phyloP scores from a whole-genome alignment of 2,888 invertebrate species.

The Crossocerus cetratus region DNA sequence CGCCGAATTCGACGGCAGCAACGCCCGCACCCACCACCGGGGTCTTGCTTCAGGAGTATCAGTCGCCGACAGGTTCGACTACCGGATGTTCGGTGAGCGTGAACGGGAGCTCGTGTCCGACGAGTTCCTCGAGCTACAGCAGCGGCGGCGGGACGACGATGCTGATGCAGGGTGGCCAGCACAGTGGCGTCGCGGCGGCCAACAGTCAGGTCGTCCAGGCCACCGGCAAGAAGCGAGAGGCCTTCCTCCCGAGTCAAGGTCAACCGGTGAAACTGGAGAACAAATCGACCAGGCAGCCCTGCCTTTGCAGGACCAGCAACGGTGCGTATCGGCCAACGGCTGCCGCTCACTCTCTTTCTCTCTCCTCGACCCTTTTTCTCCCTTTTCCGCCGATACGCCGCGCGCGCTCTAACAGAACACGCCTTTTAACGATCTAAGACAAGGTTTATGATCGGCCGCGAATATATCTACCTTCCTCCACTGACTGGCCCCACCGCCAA shows the following conservation, averaged over 20 bases:
- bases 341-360: neutral
- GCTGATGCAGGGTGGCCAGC: slow-evolving; percentile 65
- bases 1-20: slow-evolving; percentile 65
- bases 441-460: neutral
- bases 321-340: slow-evolving; percentile 53
- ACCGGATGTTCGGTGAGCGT: slow-evolving; percentile 77
- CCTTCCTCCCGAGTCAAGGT: slow-evolving; percentile 71
- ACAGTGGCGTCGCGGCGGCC: slow-evolving; percentile 43
- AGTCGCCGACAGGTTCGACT: slow-evolving; percentile 78
- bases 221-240: slow-evolving; percentile 69
- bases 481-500: neutral
- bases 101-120: slow-evolving; percentile 67
- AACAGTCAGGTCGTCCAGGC: slow-evolving; percentile 55
- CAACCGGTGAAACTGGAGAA: slow-evolving; percentile 74
- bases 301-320: slow-evolving; percentile 71
- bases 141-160: slow-evolving; percentile 30
- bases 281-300: slow-evolving; percentile 69
- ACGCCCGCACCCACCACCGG: slow-evolving; percentile 67
- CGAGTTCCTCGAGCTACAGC: slow-evolving; percentile 61
- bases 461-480: neutral
- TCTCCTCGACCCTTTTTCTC: neutral
- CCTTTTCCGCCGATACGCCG: neutral
- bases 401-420: neutral
- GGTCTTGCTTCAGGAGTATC: slow-evolving; percentile 75
- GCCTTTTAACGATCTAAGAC: slow-evolving; percentile 5